phyloP scores from a whole-genome alignment of 2,888 invertebrate genomes.

The Cistogaster globosa region DNA sequence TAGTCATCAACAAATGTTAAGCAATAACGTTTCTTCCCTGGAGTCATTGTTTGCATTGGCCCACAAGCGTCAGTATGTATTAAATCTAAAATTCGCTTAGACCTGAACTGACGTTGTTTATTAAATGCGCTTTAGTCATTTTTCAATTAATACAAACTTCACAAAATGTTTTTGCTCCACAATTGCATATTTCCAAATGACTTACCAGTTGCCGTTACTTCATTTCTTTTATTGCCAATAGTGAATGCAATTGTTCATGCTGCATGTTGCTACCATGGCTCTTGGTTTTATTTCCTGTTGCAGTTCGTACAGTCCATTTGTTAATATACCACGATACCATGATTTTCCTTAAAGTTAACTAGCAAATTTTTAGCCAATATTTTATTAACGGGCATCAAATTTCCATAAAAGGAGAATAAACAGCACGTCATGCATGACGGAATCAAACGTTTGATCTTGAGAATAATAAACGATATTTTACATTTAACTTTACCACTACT shows the following conservation, averaged over 20 bases:
- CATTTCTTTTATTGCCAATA: conserved; percentile 4
- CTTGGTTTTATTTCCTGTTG: conserved; percentile 6
- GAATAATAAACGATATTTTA: not conserved
- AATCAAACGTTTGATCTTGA: not conserved
- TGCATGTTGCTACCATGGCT: too few species aligned
- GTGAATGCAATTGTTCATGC: not conserved
- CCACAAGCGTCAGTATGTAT: too few species aligned
- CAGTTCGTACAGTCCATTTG: conserved; percentile 3
- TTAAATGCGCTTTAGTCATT: too few species aligned
- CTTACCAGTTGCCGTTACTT: conserved; percentile 26
- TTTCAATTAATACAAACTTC: too few species aligned
- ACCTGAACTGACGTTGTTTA: too few species aligned
- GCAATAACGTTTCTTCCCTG: too few species aligned
- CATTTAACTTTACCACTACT: conserved; percentile 4
- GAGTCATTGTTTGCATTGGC: too few species aligned
- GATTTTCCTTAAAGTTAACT: conserved; percentile 2
- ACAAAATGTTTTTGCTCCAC: conserved; percentile 19
- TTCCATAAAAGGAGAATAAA: not conserved
- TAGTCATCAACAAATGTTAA: conserved; percentile 31
- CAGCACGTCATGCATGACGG: conserved; percentile 2
- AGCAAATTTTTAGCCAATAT: conserved; percentile 5
- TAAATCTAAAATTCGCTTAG: too few species aligned
- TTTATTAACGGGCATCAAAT: conserved; percentile 8
- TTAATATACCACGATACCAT: conserved; percentile 10
- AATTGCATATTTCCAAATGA: conserved; percentile 17